Percentiles rank a stretch among this genome's conserved stretches.
These are phyloP conservation scores for Macrotrachela quadricornifera DNA, from an alignment of 1,140 invertebrate species.

Conservation along the genomic window DNA sequence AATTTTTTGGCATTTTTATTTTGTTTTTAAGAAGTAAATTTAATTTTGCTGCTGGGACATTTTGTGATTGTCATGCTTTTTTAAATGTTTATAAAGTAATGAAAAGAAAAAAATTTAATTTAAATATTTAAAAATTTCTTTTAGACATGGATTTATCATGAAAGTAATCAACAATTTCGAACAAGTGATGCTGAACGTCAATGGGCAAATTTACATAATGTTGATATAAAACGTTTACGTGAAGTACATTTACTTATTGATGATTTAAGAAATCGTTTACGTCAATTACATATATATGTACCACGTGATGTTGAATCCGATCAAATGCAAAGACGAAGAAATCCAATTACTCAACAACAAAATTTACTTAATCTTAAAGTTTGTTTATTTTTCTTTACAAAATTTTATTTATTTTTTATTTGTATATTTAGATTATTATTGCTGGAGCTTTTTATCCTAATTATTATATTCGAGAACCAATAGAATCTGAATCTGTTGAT, in stretches of 20 bases:
- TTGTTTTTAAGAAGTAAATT: constrained; percentile 36
- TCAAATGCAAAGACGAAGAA: background rate
- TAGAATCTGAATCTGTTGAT: background rate
- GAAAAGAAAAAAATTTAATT: background rate
- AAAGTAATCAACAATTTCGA: too few relatives aligned
- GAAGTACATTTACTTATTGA: background rate
- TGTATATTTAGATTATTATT: background rate
- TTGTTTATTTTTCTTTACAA: background rate
- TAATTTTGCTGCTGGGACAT: constrained; percentile 52
- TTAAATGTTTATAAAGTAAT: constrained; percentile 52
- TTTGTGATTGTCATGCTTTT: constrained; percentile 60
- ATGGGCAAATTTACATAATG: background rate
- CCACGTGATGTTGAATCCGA: background rate
- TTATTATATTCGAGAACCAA: background rate
- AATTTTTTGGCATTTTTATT: background rate
- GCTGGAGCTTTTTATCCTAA: constrained; percentile 8
- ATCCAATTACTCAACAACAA: background rate
- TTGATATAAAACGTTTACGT: constrained; percentile 3
- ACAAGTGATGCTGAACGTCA: background rate
- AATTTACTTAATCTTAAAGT: background rate
- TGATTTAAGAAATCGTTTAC: background rate
- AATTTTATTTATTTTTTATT: background rate
- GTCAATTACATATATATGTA: background rate
- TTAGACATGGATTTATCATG: too few relatives aligned
- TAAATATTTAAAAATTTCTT: background rate